Conservation (phyloP, 2,888 invertebrate species). For the Acanthoscelides obtectus region DNA sequence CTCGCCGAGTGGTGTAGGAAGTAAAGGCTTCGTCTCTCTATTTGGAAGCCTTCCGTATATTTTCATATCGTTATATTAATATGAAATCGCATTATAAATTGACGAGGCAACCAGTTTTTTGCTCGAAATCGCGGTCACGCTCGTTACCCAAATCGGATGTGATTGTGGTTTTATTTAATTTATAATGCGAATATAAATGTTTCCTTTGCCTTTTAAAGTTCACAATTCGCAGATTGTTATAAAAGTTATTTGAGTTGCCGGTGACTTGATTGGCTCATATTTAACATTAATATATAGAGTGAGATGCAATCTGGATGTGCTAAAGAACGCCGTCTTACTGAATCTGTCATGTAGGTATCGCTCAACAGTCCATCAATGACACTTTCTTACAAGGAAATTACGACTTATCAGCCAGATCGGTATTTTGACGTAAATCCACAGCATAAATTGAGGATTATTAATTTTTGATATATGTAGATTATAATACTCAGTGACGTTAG, state of each 20-base stretch:
- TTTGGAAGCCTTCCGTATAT: not conserved
- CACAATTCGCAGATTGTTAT: not conserved
- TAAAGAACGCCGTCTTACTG: not conserved
- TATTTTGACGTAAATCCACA: not conserved
- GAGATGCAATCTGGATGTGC: not conserved
- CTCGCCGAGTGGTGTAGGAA: too few species aligned
- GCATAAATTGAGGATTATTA: not conserved
- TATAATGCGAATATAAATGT: slow-evolving; percentile 1
- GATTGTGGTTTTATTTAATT: slow-evolving; percentile 19
- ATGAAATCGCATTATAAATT: not conserved
- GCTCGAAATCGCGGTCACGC: slow-evolving; percentile 1
- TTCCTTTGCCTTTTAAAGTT: not conserved
- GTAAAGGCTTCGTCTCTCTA: not conserved
- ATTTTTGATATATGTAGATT: too few species aligned
- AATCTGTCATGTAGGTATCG: not conserved
- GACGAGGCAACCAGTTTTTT: slow-evolving; percentile 8
- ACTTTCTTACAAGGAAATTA: not conserved
- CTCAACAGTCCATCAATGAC: not conserved
- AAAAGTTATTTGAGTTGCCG: not conserved
- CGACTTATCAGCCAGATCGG: not conserved
- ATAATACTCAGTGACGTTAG: too few species aligned
- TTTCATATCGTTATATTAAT: not conserved
- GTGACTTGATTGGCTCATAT: not conserved
- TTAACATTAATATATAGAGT: not conserved
- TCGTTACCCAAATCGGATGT: slow-evolving; percentile 23